phyloP scores from a whole-genome alignment of 2,888 invertebrate species.

The Lapara coniferarum region DNA sequence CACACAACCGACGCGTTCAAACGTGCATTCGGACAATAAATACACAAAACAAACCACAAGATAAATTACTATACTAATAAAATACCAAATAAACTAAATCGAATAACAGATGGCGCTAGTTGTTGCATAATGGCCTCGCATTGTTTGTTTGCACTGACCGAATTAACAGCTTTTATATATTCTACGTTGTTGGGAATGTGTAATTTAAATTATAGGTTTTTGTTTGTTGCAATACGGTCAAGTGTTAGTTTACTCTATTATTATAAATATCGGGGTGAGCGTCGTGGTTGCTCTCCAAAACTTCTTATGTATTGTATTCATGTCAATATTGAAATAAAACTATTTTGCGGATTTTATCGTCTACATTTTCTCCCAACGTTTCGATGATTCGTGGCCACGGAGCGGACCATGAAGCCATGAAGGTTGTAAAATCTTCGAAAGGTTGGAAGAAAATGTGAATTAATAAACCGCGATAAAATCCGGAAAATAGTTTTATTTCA shows the following conservation, averaged over 20 bases:
- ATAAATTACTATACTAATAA: constrained; percentile 33
- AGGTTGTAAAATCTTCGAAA: no score
- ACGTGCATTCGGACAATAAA: no score
- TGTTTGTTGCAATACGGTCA: constrained; percentile 31
- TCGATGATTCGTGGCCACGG: no score
- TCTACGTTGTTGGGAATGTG: constrained; percentile 42
- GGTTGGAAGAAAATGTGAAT: no score
- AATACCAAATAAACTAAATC: constrained; percentile 39
- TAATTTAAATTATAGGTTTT: constrained; percentile 50
- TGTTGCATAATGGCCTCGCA: constrained; percentile 36
- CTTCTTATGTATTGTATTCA: not conserved
- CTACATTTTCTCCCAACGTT: no score
- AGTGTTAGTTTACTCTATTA: constrained; percentile 28
- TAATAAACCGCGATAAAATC: no score
- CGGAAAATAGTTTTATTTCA: no score
- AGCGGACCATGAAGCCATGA: no score
- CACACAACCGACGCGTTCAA: constrained; percentile 23
- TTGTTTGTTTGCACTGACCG: constrained; percentile 47
- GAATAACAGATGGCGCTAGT: constrained; percentile 53
- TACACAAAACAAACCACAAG: constrained; percentile 40
- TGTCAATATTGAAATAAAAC: no score
- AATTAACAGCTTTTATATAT: constrained; percentile 40
- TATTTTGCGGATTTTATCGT: no score
- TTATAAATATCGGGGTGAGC: constrained; percentile 10
- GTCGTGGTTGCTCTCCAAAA: not conserved